These are phyloP conservation scores for Arrhopalites spinosus DNA, from an alignment of 2,888 invertebrate species.

Conservation along the genomic window DNA sequence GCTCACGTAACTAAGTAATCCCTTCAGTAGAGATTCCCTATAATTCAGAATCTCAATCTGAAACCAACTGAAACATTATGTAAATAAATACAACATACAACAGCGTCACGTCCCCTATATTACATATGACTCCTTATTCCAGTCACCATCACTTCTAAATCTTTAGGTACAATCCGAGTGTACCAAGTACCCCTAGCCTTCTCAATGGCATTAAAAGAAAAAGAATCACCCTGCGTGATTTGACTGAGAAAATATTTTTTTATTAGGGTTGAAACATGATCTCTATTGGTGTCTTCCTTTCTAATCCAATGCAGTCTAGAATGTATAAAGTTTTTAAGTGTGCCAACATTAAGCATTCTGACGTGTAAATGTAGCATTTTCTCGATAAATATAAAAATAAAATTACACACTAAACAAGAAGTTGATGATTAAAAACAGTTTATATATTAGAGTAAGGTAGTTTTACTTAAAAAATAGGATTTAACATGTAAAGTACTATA, in stretches of 20 bases:
- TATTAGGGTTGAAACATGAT: neutral
- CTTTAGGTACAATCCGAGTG: neutral
- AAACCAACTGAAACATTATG: conserved; percentile 24
- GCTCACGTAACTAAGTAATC: neutral
- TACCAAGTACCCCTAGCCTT: neutral
- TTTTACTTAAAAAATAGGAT: too few species aligned
- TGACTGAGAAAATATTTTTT: neutral
- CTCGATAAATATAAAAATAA: too few species aligned
- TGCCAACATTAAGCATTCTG: too few species aligned
- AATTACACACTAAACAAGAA: too few species aligned
- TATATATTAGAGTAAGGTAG: too few species aligned
- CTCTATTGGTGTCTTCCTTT: too few species aligned
- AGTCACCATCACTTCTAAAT: neutral
- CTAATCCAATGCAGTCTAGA: too few species aligned
- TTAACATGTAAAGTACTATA: too few species aligned
- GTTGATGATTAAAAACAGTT: too few species aligned
- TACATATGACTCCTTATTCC: conserved; percentile 7
- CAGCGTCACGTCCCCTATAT: neutral
- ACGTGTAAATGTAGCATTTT: too few species aligned
- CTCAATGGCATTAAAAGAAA: neutral
- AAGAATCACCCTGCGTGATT: conserved; percentile 1
- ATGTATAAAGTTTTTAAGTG: too few species aligned
- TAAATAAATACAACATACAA: conserved; percentile 20
- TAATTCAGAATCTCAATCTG: neutral
- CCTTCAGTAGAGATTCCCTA: neutral